phyloP scores from a whole-genome alignment of 2,113 vertebrate genomes.

The Dicentrarchus labrax region DNA sequence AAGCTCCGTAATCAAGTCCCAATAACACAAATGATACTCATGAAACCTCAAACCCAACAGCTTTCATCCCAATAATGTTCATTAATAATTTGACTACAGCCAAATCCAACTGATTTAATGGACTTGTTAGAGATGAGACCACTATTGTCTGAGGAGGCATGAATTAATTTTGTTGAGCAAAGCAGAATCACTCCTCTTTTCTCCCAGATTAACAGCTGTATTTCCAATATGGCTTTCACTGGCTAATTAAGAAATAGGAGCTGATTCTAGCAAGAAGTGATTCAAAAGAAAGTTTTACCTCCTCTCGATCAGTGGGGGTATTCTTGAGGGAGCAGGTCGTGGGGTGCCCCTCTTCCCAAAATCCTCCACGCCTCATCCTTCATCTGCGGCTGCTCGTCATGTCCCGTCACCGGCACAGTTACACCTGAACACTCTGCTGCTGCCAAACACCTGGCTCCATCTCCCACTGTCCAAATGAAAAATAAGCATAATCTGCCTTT shows the following conservation, averaged over 20 bases:
- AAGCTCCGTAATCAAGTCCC: conserved; percentile 28
- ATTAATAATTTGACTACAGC: conserved; percentile 31
- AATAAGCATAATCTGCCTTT: conserved; percentile 99
- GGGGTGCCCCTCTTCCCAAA: conserved; percentile 90
- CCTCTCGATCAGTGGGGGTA: conserved; percentile 76
- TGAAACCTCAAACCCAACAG: conserved; percentile 1
- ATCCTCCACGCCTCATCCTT: conserved; percentile 99
- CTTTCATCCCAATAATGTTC: conserved; percentile 37
- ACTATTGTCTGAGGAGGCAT: conserved; percentile 65
- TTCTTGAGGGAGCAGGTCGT: conserved; percentile 91
- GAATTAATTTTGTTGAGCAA: conserved; percentile 77
- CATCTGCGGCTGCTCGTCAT: conserved; percentile 97
- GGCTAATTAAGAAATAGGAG: conserved; percentile 83
- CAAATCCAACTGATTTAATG: conserved; percentile 53
- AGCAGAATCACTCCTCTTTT: conserved; percentile 65
- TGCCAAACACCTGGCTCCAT: conserved; percentile 99
- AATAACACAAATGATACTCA: conserved; percentile 6
- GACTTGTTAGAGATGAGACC: conserved; percentile 64
- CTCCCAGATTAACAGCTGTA: conserved; percentile 79
- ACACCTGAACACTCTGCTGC: conserved; percentile 99
- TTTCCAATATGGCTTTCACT: conserved; percentile 78
- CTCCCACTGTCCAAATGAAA: conserved; percentile 99
- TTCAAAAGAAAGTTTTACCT: conserved; percentile 78
- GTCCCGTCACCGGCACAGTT: conserved; percentile 98
- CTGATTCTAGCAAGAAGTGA: conserved; percentile 81